Evolutionary conservation across 2,113 vertebrate genomes (phyloP).

Genomic region (Camelus dromedarius): DNA sequence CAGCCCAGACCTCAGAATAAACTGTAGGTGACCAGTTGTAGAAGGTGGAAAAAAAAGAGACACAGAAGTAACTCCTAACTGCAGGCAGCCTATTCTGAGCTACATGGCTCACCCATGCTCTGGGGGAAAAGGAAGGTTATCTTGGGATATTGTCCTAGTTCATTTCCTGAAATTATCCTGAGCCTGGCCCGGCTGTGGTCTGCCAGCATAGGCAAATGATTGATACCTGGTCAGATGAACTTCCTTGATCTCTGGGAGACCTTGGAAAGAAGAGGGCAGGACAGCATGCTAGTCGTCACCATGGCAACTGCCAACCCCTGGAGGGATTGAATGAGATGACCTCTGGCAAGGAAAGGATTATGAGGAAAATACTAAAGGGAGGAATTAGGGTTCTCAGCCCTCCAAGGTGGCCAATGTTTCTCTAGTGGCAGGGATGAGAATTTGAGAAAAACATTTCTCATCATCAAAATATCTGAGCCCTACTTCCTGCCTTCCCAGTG

Average conservation of each 20-base stretch:
- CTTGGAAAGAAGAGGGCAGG: neutral
- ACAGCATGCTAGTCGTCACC: accelerated
- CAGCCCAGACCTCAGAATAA: neutral
- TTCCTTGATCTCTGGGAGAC: neutral
- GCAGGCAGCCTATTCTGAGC: neutral
- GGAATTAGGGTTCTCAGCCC: neutral
- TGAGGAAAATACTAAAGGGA: neutral
- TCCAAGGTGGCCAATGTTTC: neutral
- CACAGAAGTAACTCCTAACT: neutral
- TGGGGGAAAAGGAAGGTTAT: neutral
- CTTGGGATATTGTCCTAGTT: neutral
- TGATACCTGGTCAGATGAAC: neutral
- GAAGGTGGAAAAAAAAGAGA: neutral
- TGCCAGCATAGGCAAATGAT: neutral
- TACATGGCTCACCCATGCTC: neutral
- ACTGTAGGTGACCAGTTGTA: neutral
- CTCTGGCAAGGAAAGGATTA: neutral
- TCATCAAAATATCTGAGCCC: neutral
- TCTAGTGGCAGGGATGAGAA: neutral
- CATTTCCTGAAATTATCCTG: neutral
- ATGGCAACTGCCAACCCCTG: neutral
- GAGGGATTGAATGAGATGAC: neutral
- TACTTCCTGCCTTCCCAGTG: neutral
- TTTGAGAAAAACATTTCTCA: neutral
- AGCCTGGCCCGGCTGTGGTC: neutral